phyloP scores from a whole-genome alignment of 2,797 vertebrate species.

The Gymnocypris eckloni region DNA sequence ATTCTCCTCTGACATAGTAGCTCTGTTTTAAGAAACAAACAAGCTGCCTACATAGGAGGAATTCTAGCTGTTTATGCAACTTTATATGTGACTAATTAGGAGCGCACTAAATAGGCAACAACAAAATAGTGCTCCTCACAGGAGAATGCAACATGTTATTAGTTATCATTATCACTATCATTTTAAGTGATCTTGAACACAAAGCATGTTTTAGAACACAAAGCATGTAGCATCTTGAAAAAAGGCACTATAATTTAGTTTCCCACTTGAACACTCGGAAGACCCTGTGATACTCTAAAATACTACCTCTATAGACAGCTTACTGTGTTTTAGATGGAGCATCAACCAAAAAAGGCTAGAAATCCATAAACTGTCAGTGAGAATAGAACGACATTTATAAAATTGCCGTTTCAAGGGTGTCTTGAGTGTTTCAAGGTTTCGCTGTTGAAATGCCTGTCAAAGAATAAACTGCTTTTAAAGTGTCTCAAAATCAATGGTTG shows the following conservation, averaged over 20 bases:
- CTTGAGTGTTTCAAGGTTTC: background rate
- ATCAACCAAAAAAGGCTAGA: background rate
- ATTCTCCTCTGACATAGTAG: background rate
- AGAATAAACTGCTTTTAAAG: slow-evolving; percentile 36
- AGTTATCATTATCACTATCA: background rate
- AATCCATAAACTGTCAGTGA: background rate
- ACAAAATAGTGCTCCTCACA: background rate
- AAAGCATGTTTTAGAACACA: background rate
- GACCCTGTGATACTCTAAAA: background rate
- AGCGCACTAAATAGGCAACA: background rate
- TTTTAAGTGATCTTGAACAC: background rate
- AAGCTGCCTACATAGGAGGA: background rate
- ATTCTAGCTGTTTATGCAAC: background rate
- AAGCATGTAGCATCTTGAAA: background rate
- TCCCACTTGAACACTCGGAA: background rate
- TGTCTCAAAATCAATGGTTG: slow-evolving; percentile 2
- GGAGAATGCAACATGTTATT: background rate
- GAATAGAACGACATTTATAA: background rate
- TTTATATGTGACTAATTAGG: background rate
- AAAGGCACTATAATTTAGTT: background rate
- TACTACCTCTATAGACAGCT: background rate
- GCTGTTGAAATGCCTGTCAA: background rate
- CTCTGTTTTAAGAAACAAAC: background rate
- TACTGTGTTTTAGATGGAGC: background rate
- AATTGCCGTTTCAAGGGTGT: background rate